These are phyloP conservation scores for Phocoena phocoena DNA, from an alignment of 2,113 vertebrate species.

Conservation along the genomic window DNA sequence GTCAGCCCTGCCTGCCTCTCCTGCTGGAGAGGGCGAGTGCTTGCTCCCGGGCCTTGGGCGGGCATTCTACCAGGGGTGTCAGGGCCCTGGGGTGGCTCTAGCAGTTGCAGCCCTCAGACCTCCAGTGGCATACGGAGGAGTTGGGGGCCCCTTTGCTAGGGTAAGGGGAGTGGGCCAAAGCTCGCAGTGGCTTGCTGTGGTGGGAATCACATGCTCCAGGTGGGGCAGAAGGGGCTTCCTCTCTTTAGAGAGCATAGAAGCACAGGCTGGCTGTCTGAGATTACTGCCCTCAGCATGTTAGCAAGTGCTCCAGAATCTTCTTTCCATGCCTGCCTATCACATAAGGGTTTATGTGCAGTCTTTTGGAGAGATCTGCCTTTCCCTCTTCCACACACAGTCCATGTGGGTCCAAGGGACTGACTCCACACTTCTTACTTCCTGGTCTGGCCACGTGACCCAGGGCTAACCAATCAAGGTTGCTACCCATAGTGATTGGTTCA, in stretches of 20 bases:
- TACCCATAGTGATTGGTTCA: not conserved
- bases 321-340: not conserved
- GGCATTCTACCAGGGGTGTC: rapidly evolving
- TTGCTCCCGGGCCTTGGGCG: rapidly evolving
- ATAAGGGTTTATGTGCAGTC: not conserved
- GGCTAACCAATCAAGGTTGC: not conserved
- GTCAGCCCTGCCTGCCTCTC: not conserved
- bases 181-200: not conserved
- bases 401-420: rapidly evolving
- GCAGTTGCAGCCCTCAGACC: not conserved
- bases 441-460: not conserved
- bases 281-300: not conserved
- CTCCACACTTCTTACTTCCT: not conserved
- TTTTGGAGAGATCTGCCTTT: not conserved
- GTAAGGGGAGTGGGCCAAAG: not conserved
- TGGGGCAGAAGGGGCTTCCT: too few species aligned
- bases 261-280: not conserved
- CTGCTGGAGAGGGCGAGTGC: not conserved
- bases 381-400: not conserved
- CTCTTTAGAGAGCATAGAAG: not conserved
- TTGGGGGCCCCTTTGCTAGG: not conserved
- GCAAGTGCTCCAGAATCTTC: not conserved
- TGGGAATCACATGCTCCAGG: not conserved
- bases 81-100: not conserved
- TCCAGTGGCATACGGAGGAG: rapidly evolving